Base-by-base conservation (phyloP, 2,888 invertebrate genomes). In the Oxyscelio sp. region DNA sequence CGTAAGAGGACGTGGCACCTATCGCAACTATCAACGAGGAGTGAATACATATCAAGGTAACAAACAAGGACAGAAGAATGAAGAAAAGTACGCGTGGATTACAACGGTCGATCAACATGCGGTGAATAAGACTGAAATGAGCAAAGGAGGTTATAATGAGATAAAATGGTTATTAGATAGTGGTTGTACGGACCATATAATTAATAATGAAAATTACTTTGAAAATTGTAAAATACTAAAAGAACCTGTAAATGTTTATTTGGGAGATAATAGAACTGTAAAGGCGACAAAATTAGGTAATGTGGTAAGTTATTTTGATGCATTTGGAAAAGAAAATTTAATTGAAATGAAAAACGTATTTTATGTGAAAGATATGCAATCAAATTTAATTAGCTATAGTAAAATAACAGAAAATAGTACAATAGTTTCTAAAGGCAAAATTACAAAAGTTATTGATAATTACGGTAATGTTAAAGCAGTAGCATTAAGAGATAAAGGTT, bases 121-220 rank as follows among this genome's bases (percentile, higher is more conserved):
- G 22, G 54, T 38, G 22, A 6, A 38, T 15, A 50, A 24, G 22
- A 56, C 43, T 48, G 24, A 45, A 31, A 34, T 48, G 1, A 31
- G 45, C 11, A 22, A 34, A 4, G 15, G 6, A 38, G 31, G 19
- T 61, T n/a, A 45, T 21, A 58, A 59, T 45, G 48, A 68, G 48
- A 77, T 77, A 22, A 31, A 54, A 4, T 77, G 77, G 77, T 9
- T 66, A 5, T 22, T 66, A 13, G 63, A 66, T 66, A 66, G 66
- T 21, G 66, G 66, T 19, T 66, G 77, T 27, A 68, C 77, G 1
- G 77, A 77, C 24, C 77, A 77, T 31, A 68, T 77, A 11, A 58
- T 77, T 34, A 77, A 77, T 59, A 24, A 77, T 48, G 77, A 77
- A 11, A 66, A 48, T 31, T 77, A 77, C 68, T 77, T 68, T 68